phyloP scores from a whole-genome alignment of 2,113 vertebrate species.

The Coreoperca whiteheadi region DNA sequence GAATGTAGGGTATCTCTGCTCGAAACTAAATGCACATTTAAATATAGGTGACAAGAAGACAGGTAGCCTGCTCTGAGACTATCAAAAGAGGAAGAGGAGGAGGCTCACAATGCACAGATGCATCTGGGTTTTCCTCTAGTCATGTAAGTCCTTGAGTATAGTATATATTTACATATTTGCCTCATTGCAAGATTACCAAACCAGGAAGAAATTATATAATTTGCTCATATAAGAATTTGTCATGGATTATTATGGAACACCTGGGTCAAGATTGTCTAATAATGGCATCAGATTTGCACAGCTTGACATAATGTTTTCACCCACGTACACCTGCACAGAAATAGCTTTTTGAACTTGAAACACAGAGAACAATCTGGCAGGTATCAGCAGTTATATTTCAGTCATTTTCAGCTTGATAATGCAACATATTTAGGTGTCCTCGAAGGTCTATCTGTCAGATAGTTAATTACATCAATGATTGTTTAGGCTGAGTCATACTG shows the following conservation, averaged over 20 bases:
- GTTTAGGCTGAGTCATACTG: not conserved
- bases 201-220: not conserved
- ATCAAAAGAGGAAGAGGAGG: not conserved
- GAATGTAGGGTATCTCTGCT: conserved; percentile 36
- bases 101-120: not conserved
- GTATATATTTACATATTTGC: not conserved
- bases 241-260: conserved; percentile 2
- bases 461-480: conserved; percentile 3
- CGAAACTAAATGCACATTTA: conserved; percentile 56
- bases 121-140: not conserved
- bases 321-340: conserved; percentile 36
- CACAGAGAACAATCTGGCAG: not conserved
- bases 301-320: conserved; percentile 19
- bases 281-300: conserved; percentile 2
- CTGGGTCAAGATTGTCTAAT: conserved; percentile 8
- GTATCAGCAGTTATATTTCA: not conserved
- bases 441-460: conserved; percentile 1
- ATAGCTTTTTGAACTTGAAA: conserved; percentile 7
- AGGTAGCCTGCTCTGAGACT: conserved; percentile 7
- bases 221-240: not conserved
- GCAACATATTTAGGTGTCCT: conserved; percentile 5
- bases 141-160: not conserved
- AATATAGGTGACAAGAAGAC: conserved; percentile 47
- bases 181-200: not conserved
- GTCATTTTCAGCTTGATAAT: not conserved